These are phyloP conservation scores for Ornithoptera alexandrae DNA, from an alignment of 2,888 invertebrate genomes.

Conservation along the genomic window DNA sequence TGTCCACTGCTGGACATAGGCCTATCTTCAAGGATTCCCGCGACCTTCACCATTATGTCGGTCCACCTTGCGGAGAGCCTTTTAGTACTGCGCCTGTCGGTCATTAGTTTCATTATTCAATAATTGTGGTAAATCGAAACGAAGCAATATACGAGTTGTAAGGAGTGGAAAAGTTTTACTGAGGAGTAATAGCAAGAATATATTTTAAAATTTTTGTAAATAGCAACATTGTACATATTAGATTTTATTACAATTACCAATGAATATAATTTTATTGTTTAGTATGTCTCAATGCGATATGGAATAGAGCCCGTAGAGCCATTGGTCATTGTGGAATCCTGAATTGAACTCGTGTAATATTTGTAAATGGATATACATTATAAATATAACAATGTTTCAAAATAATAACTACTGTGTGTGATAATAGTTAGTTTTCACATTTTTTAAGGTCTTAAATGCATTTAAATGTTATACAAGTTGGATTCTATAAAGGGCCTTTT, in stretches of 20 bases:
- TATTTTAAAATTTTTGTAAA: slow-evolving; percentile 47
- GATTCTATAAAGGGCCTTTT: slow-evolving; percentile 45
- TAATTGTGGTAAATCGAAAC: slow-evolving; percentile 37
- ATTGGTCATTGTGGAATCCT: slow-evolving; percentile 46
- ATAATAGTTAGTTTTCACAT: slow-evolving; percentile 24
- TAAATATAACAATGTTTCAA: slow-evolving; percentile 33
- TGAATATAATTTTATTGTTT: slow-evolving; percentile 52
- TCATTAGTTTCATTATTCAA: slow-evolving; percentile 28
- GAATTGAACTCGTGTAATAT: slow-evolving; percentile 33
- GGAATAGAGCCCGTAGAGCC: slow-evolving; percentile 53
- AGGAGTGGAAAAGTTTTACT: slow-evolving; percentile 38
- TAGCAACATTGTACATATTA: slow-evolving; percentile 60
- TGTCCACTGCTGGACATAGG: too few relatives aligned
- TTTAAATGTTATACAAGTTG: slow-evolving; percentile 27
- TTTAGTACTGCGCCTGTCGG: too few relatives aligned
- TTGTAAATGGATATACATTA: slow-evolving; percentile 29
- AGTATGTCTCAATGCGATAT: slow-evolving; percentile 63
- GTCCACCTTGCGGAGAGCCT: too few relatives aligned
- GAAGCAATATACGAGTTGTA: slow-evolving; percentile 46
- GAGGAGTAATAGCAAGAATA: slow-evolving; percentile 54
- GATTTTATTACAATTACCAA: slow-evolving; percentile 61
- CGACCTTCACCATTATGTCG: too few relatives aligned
- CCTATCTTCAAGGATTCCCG: too few relatives aligned
- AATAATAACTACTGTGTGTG: slow-evolving; percentile 22
- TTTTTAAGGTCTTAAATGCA: slow-evolving; percentile 18